Evolutionary conservation across 2,797 vertebrate genomes (phyloP), one percentile per base, ranked within the genome.

Genomic region (Meda fulgida): DNA sequence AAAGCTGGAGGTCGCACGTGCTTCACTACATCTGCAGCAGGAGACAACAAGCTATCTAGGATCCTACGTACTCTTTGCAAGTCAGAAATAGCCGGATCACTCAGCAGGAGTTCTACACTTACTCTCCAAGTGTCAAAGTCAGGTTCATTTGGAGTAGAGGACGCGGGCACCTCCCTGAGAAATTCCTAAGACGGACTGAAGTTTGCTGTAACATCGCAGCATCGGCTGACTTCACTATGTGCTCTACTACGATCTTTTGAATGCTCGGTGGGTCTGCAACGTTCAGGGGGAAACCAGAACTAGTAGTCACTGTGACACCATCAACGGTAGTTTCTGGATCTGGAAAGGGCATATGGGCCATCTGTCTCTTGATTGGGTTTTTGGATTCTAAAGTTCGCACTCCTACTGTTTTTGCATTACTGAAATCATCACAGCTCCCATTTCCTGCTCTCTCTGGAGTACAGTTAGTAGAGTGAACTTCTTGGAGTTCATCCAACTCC

Each of bases 231-330:
- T 71, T 85, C 1, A 80, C 83, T 26, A 80, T 58, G 36, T 85
- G 66, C n/a, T 85, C 83, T 7, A 85, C 66, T 8, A 78, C 63
- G 7, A 83, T n/a, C 21, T 43, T 48, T 58, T 83, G 81, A 34
- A 83, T 7, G 40, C 71, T 48, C 10, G 66, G 83, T 55, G 83
- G 46, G 51, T 46, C 71, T n/a, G 3, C 9, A n/a, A 58, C 1
- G 23, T 23, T 58, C 23, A 3, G 3, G n/a, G 55, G 23, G 7
- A 58, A 58, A 4, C 1, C 21, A n/a, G 55, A 3, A 3, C 8
- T 58, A 10, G 55, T 58, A 58, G 55, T 58, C 55, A 58, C 55
- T 1, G 55, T 58, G 3, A 58, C 55, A 58, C 55, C 55, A 58
- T 58, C 55, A 58, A 58, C 9, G 10, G 7, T 23, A 9, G 3